Evolutionary conservation across 2,888 invertebrate genomes (phyloP).

Genomic region (Automeris io): DNA sequence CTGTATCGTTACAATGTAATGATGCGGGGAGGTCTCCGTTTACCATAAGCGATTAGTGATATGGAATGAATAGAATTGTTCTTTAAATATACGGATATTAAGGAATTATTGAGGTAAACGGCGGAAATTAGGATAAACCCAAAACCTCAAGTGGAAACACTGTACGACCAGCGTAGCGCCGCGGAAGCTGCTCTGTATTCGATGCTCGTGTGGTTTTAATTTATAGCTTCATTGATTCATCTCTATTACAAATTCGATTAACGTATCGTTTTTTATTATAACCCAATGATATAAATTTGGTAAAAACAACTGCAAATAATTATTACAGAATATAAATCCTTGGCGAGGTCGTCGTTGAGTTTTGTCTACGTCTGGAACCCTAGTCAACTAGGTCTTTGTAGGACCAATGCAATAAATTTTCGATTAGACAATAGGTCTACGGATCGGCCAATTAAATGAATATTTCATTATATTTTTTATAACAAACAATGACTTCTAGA

Average conservation of each 20-base stretch:
- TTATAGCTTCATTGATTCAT: conserved; percentile 36
- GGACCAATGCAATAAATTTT: conserved; percentile 42
- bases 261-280: conserved; percentile 52
- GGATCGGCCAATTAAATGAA: conserved; percentile 51
- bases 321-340: conserved; percentile 45
- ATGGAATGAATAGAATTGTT: no score
- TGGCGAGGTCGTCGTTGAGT: conserved; percentile 33
- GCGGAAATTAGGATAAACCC: no score
- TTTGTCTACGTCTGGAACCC: conserved; percentile 24
- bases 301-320: conserved; percentile 44
- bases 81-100: no score
- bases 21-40: no score
- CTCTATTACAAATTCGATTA: conserved; percentile 39
- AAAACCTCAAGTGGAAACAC: conserved; percentile 7
- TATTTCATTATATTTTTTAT: conserved; percentile 51
- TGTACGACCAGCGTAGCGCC: conserved; percentile 6
- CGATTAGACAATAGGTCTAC: conserved; percentile 44
- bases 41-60: no score
- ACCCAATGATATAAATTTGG: conserved; percentile 45
- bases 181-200: conserved; percentile 26
- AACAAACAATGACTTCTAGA: conserved; percentile 11
- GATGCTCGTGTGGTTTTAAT: conserved; percentile 37
- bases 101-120: no score
- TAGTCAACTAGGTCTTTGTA: conserved; percentile 32
- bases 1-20: no score